Percentiles rank a stretch among this genome's conserved stretches.
phyloP scores from a whole-genome alignment of 2,888 invertebrate genomes.

The Rhodophaea formosa region DNA sequence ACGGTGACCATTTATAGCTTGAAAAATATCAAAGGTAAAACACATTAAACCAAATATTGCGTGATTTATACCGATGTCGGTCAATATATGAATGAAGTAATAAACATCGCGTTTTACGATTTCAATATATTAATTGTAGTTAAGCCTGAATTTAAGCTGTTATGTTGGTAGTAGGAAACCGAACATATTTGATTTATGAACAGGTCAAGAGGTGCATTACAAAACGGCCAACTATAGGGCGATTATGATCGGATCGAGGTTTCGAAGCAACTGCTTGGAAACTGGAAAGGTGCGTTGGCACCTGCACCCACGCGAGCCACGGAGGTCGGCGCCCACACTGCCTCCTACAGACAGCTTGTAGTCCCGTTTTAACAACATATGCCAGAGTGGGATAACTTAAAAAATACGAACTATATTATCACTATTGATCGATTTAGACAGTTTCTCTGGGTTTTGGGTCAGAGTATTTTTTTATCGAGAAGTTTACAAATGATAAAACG shows the following conservation, averaged over 20 bases:
- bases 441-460: too few relatives aligned
- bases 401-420: too few relatives aligned
- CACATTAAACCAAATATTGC: background rate
- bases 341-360: slow-evolving; percentile 32
- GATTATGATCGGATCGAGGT: slow-evolving; percentile 43
- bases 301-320: slow-evolving; percentile 68
- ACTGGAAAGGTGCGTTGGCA: slow-evolving; percentile 75
- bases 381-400: slow-evolving; percentile 30
- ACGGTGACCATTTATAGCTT: background rate
- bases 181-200: slow-evolving; percentile 14
- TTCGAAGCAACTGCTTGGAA: slow-evolving; percentile 46
- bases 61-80: background rate
- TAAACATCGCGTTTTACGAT: too few relatives aligned
- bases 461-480: too few relatives aligned
- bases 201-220: slow-evolving; percentile 42
- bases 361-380: slow-evolving; percentile 22
- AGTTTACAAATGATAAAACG: too few relatives aligned
- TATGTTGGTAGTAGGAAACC: background rate
- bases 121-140: too few relatives aligned
- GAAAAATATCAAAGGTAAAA: slow-evolving; percentile 3
- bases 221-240: slow-evolving; percentile 37
- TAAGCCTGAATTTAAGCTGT: too few relatives aligned
- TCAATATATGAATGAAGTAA: too few relatives aligned
- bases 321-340: slow-evolving; percentile 67
- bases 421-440: background rate